Evolutionary conservation across 2,113 vertebrate genomes (phyloP).

Genomic region (Phylloscopus trochilus): DNA sequence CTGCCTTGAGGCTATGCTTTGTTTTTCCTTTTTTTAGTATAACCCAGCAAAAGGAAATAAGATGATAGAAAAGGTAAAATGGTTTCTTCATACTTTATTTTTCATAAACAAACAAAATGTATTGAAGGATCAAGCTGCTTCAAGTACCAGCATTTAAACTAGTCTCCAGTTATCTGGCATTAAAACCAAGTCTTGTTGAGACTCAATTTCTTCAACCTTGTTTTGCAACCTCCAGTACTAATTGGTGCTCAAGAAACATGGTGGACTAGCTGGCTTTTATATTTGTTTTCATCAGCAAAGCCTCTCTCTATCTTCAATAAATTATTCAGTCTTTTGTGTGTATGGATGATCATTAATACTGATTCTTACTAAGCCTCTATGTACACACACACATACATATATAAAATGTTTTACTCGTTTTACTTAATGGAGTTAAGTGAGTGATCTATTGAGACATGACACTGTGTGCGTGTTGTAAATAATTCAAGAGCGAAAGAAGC

Average conservation of each 20-base stretch:
- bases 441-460: background rate
- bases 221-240: background rate
- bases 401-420: background rate
- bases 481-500: constrained; percentile 15
- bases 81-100: background rate
- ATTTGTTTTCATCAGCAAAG: background rate
- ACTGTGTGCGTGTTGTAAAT: background rate
- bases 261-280: background rate
- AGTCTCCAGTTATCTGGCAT: background rate
- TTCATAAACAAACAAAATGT: background rate
- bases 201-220: background rate
- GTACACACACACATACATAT: background rate
- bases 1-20: constrained; percentile 18
- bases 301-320: background rate
- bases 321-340: background rate
- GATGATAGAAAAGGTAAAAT: background rate
- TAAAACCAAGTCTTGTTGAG: background rate
- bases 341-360: background rate
- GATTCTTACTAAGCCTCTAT: background rate
- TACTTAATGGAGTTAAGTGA: background rate
- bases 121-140: background rate
- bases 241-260: background rate
- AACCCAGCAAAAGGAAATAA: background rate
- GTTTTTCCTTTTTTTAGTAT: background rate
- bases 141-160: background rate